Base-by-base conservation (phyloP, 2,888 invertebrate species). In the Pyrrhosoma nymphula region DNA sequence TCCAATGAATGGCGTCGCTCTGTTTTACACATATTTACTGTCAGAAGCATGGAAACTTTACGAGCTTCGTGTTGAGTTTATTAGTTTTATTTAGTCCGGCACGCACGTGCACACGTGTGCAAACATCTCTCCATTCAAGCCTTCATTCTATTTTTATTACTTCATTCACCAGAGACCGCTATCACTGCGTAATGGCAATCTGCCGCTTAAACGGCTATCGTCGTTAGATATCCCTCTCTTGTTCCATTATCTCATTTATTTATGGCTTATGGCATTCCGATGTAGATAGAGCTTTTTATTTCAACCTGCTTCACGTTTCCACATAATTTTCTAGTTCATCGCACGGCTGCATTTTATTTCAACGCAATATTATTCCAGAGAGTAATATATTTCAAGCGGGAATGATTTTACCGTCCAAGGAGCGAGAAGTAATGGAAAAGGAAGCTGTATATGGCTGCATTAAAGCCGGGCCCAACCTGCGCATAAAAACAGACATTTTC, bases 221-320 rank as follows among this genome's bases (percentile, higher is more conserved):
- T 35, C 12, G 16, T 35, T 35, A 82, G 35, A 82, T 82, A 35
- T 10, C 30, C 18, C 35, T 16, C 35, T 30, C 60, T 60, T 35
- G 60, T 60, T 35, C 82, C 82, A 82, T 14, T 82, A 82, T 82
- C 82, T 82, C 30, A 82, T 82, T 82, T 91, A 60, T 91, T 56
- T 60, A 60, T 35, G 60, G 60, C 23, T 91, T 30, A 56, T 91
- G 35, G 35, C 60, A 91, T 60, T 91, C 60, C 56, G 39, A n/a
- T 56, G 56, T 30, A 90, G 60, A 91, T 90, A n/a, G 56, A 56
- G 23, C 35, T 18, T 91, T 60, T 35, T 18, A 47, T 20, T 60
- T 60, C 47, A 60, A 26, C 10, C 56, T 20, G n/a, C n/a, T 91
- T 35, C 30, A 60, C 35, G 56, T 60, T 39, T 23, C 60, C 60